Evolutionary conservation across 2,888 invertebrate species (phyloP).

Genomic region (Rhogogaster chlorosoma): DNA sequence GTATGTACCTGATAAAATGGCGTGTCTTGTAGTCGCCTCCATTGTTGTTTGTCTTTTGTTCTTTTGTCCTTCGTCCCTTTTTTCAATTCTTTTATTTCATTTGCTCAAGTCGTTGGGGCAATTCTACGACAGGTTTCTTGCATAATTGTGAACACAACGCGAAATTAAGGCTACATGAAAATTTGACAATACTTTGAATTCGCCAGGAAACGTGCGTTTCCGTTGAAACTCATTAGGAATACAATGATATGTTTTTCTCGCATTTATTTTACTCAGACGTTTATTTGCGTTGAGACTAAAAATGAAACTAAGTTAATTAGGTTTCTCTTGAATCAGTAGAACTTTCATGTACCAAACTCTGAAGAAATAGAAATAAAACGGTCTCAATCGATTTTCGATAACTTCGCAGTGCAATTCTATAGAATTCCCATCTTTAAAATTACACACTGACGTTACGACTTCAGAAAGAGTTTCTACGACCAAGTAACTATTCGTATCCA

Average conservation of each 20-base stretch:
- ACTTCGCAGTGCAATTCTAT: background rate
- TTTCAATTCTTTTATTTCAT: conserved; percentile 40
- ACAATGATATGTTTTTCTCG: background rate
- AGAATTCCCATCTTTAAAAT: background rate
- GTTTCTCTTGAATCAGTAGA: background rate
- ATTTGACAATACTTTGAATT: background rate
- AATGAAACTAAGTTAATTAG: background rate
- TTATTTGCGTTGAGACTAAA: background rate
- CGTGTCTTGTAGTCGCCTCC: conserved; percentile 29
- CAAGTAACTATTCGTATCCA: background rate
- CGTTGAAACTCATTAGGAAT: background rate
- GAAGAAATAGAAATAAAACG: background rate
- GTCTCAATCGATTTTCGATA: background rate
- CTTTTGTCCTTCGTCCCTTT: conserved; percentile 20
- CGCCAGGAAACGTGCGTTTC: background rate
- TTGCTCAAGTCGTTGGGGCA: conserved; percentile 11
- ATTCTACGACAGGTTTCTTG: conserved; percentile 2
- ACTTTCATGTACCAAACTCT: conserved; percentile 1
- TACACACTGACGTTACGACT: background rate
- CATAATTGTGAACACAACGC: background rate
- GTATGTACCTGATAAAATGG: conserved; percentile 13
- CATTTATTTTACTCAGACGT: background rate
- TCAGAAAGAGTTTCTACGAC: background rate
- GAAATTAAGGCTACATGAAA: background rate
- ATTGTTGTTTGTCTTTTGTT: conserved; percentile 39